phyloP scores from a whole-genome alignment of 2,797 vertebrate species.

The Pseudochaenichthys georgianus region DNA sequence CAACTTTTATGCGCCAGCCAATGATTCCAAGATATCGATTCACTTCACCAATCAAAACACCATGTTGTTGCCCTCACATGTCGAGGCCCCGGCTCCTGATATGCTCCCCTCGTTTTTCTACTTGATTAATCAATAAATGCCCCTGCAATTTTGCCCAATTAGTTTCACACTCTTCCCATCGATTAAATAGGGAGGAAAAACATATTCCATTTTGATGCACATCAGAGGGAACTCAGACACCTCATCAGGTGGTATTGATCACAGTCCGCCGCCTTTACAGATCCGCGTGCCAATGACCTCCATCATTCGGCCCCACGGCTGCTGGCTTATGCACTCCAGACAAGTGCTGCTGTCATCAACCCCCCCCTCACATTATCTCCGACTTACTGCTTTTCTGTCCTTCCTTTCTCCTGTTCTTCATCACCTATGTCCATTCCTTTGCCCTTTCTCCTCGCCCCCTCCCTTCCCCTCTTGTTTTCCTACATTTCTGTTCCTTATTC shows the following conservation, averaged over 20 bases:
- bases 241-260: constrained; percentile 88
- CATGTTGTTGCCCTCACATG: constrained; percentile 70
- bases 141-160: constrained; percentile 87
- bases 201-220: constrained; percentile 86
- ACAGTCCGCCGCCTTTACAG: constrained; percentile 70
- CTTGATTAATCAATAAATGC: constrained; percentile 89
- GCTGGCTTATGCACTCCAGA: constrained; percentile 75
- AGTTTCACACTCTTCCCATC: constrained; percentile 85
- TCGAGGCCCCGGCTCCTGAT: constrained; percentile 62
- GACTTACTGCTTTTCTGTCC: constrained; percentile 23
- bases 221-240: constrained; percentile 84
- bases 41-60: constrained; percentile 82
- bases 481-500: constrained; percentile 59
- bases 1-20: constrained; percentile 66
- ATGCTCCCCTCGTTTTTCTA: constrained; percentile 83
- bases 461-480: constrained; percentile 58
- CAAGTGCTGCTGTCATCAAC: constrained; percentile 69
- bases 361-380: constrained; percentile 52
- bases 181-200: constrained; percentile 82
- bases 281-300: constrained; percentile 79
- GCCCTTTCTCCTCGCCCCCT: constrained; percentile 23
- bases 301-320: constrained; percentile 79
- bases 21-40: constrained; percentile 76
- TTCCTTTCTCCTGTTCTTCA: constrained; percentile 40
- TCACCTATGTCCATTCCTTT: constrained; percentile 48